phyloP scores from a whole-genome alignment of 2,888 invertebrate genomes.

The Ditula angustiorana region DNA sequence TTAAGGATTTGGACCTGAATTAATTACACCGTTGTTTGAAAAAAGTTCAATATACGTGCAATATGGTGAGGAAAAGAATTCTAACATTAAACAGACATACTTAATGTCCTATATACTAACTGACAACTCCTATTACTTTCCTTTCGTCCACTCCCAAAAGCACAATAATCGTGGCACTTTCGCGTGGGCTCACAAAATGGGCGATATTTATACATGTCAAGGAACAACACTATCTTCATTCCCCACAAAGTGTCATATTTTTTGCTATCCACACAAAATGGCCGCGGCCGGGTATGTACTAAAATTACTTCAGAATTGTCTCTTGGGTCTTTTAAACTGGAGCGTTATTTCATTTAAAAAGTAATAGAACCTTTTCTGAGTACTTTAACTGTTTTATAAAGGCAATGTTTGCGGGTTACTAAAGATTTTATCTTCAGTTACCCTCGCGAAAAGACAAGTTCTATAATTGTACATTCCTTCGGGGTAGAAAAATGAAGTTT shows the following conservation, averaged over 20 bases:
- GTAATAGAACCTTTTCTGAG: neutral
- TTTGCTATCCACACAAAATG: conserved; percentile 12
- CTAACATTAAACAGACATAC: neutral
- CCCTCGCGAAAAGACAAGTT: neutral
- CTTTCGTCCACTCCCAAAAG: conserved; percentile 7
- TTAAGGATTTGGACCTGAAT: no score
- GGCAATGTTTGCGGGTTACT: neutral
- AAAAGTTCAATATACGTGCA: neutral
- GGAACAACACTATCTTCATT: conserved; percentile 30
- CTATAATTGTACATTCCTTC: conserved; percentile 5
- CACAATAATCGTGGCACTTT: conserved; percentile 29
- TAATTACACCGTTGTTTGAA: neutral
- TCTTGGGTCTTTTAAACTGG: neutral
- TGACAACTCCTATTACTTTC: conserved; percentile 13
- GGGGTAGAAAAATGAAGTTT: conserved; percentile 3
- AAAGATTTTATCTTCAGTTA: neutral
- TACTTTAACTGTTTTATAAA: neutral
- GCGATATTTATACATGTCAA: conserved; percentile 33
- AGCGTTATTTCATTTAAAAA: neutral
- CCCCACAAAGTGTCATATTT: conserved; percentile 22
- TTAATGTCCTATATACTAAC: neutral
- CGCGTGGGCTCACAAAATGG: conserved; percentile 18
- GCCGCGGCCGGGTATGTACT: neutral
- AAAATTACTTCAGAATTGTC: neutral
- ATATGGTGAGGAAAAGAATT: neutral